Evolutionary conservation across 30 jellyfish, hydroid and myxozoan species (phyloP), one percentile per base, ranked within the genome.

Genomic region (Catostylus mosaicus): DNA sequence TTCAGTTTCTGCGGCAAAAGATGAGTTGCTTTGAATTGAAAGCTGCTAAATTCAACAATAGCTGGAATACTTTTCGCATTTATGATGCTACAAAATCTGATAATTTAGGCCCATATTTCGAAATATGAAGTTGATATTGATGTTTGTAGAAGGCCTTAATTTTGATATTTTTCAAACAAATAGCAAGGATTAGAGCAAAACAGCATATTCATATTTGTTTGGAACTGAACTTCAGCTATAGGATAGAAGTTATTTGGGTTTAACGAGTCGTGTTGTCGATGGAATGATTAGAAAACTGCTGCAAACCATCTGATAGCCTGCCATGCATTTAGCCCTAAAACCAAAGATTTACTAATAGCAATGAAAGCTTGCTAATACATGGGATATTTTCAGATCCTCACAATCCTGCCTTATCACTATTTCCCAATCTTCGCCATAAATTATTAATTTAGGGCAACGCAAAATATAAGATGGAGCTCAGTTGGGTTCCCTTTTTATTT

Each of bases 401-500:
- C 69, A 76, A 76, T 57, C 88, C 88, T 30, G 46, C 51, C 67
- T 76, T 57, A 57, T 57, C 78, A 62, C 65, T 32, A 76, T 29
- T 76, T 76, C 70, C 38, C 88, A 76, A 76, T 76, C 88, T 40
- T 60, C 30, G 30, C 59, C 38, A 33, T 76, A 30, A 76, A 76
- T 76, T 11, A 16, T 76, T 57, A 9, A 76, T 56, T 27, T 27
- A 27, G 47, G 19, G 50, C 71, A 76, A 52, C 88, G 52, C 29
- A 36, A 30, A 76, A 76, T 76, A 76, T 57, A 76, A 27, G 77
- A 76, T 33, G 78, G 48, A 40, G 22, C 88, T 5, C 88, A 60
- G 88, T 59, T 76, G 88, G 88, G 68, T 76, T 57, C 66, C 78
- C 70, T 19, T 31, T 78, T 60, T 52, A 47, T 40, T 74, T 59